A percentile compares a stretch with the other conserved stretches of the same genome.
phyloP scores from a whole-genome alignment of 2,888 invertebrate genomes.

The Lithodes maja region DNA sequence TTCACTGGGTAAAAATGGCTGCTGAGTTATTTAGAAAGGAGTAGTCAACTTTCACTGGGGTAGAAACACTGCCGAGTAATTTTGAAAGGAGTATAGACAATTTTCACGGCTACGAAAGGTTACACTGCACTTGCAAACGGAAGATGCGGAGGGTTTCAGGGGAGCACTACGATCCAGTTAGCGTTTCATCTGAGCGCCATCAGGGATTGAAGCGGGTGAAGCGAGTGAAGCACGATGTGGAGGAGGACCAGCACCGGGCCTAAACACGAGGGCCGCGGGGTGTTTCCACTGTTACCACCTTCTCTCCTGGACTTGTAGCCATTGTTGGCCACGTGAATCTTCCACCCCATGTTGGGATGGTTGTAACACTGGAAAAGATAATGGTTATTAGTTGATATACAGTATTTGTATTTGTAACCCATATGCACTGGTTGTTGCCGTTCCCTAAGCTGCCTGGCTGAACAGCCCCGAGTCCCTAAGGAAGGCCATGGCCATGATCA shows the following conservation, averaged over 20 bases:
- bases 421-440: no score
- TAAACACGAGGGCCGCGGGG: not conserved
- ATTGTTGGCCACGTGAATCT: constrained; percentile 88
- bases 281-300: constrained; percentile 36
- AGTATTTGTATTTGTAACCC: not conserved
- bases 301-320: constrained; percentile 50
- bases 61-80: not conserved
- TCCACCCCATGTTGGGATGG: constrained; percentile 95
- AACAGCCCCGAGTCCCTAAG: no score
- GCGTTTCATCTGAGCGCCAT: constrained; percentile 54
- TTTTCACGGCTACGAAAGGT: not conserved
- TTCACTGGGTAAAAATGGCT: no score
- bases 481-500: no score
- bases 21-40: not conserved
- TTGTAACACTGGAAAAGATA: constrained; percentile 84
- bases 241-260: constrained; percentile 22
- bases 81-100: not conserved
- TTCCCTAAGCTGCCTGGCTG: no score
- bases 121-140: not conserved
- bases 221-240: constrained; percentile 20
- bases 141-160: not conserved
- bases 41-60: not conserved
- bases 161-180: not conserved
- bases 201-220: not conserved
- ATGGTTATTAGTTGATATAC: not conserved